Evolutionary conservation across 2,888 invertebrate genomes (phyloP).

Genomic region (Entomobrya multifasciata): DNA sequence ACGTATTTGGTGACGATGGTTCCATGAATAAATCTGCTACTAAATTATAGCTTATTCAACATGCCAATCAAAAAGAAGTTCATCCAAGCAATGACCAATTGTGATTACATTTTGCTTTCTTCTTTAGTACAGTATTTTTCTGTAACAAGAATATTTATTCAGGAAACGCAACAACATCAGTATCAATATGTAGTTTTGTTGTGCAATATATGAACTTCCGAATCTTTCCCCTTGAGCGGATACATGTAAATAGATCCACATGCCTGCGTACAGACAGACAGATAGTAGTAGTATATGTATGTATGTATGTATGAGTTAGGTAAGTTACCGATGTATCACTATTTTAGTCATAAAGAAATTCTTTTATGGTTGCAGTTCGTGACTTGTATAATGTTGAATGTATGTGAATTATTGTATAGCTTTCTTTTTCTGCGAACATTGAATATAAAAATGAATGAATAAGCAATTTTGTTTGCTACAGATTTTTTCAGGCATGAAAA

Average conservation of each 20-base stretch:
- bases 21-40: constrained; percentile 1
- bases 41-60: neutral
- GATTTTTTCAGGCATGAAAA: constrained; percentile 32
- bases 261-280: too few relatives aligned
- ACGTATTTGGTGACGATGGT: neutral
- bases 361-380: neutral
- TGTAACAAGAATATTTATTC: too few relatives aligned
- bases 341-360: neutral
- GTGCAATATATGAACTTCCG: too few relatives aligned
- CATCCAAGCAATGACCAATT: constrained; percentile 46
- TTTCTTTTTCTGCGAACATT: neutral
- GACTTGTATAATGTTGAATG: too few relatives aligned
- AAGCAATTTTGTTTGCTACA: constrained; percentile 41
- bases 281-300: too few relatives aligned
- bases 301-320: neutral
- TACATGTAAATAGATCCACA: too few relatives aligned
- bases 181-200: too few relatives aligned
- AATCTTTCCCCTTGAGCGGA: too few relatives aligned
- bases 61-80: constrained; percentile 43
- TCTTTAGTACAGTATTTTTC: too few relatives aligned
- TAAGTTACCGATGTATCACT: neutral
- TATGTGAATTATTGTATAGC: too few relatives aligned
- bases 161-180: too few relatives aligned
- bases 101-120: constrained; percentile 43
- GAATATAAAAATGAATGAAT: constrained; percentile 9